phyloP scores from a whole-genome alignment of 2,888 invertebrate species.

The Hoplodrina ambigua region DNA sequence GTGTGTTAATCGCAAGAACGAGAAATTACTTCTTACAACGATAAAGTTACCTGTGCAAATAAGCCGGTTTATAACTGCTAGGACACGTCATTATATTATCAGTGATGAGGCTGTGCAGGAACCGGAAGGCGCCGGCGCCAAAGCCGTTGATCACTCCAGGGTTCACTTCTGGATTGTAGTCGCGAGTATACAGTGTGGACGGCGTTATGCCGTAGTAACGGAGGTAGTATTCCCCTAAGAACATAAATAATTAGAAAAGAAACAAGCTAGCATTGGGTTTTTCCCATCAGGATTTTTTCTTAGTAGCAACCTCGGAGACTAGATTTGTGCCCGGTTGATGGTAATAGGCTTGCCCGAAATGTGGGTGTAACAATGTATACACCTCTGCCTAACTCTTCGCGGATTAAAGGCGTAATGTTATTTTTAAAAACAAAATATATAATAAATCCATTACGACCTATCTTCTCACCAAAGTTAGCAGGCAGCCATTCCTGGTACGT shows the following conservation, averaged over 20 bases:
- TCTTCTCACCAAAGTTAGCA: conserved; percentile 83
- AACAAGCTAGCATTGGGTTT: too few species aligned
- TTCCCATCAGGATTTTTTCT: too few species aligned
- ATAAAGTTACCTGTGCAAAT: conserved; percentile 78
- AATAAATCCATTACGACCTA: background rate
- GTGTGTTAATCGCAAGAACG: too few species aligned
- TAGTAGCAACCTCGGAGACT: too few species aligned
- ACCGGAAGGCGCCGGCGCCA: conserved; percentile 93
- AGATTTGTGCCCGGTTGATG: too few species aligned
- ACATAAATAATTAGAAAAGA: background rate
- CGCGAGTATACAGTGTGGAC: conserved; percentile 91
- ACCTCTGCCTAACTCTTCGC: too few species aligned
- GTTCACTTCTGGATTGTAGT: conserved; percentile 92
- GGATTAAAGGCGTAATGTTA: too few species aligned
- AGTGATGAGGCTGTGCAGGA: conserved; percentile 92
- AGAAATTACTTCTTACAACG: background rate
- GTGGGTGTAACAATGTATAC: too few species aligned
- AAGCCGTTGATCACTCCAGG: conserved; percentile 92
- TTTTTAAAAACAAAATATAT: too few species aligned
- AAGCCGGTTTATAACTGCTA: conserved; percentile 75
- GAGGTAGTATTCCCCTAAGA: conserved; percentile 89
- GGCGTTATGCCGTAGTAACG: conserved; percentile 91
- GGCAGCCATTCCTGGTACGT: conserved; percentile 91
- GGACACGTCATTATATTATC: conserved; percentile 83
- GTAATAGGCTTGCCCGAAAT: too few species aligned